Evolutionary conservation across 1,140 invertebrate genomes (phyloP).

Genomic region (Nixonia krombeini): DNA sequence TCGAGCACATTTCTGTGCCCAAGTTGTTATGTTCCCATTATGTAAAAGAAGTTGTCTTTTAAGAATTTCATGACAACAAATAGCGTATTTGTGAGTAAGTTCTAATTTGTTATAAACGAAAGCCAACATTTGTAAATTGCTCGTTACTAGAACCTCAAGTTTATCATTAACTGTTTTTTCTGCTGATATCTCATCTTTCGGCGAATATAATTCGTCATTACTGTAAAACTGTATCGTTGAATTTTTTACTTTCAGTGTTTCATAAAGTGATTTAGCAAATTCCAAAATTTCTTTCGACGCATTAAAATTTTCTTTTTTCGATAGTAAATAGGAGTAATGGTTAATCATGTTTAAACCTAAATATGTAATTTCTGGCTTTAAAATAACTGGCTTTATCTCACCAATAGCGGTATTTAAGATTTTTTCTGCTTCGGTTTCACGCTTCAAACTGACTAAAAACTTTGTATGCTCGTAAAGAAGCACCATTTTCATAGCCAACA

Average conservation of each 20-base stretch:
- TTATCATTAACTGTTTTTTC: conserved; percentile 47
- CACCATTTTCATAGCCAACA: conserved; percentile 34
- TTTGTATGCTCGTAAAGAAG: conserved; percentile 38
- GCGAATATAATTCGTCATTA: conserved; percentile 39
- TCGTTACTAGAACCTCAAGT: conserved; percentile 69
- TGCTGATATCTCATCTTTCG: conserved; percentile 11
- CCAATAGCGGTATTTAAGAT: conserved; percentile 17
- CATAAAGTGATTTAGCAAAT: conserved; percentile 26
- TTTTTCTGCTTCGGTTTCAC: conserved; percentile 19
- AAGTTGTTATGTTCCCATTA: background rate
- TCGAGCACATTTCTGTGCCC: background rate
- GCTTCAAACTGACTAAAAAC: conserved; percentile 15
- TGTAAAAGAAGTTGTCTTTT: conserved; percentile 70
- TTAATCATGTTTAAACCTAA: conserved; percentile 42
- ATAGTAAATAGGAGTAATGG: conserved; percentile 39
- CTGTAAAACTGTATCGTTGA: conserved; percentile 23
- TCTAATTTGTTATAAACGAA: conserved; percentile 70
- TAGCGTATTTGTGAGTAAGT: conserved; percentile 69
- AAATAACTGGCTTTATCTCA: conserved; percentile 8
- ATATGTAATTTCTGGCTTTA: conserved; percentile 33
- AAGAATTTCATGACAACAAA: conserved; percentile 76
- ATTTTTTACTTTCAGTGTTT: conserved; percentile 16
- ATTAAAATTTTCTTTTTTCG: conserved; percentile 12
- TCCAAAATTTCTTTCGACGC: conserved; percentile 27
- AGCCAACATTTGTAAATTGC: conserved; percentile 71